Evolutionary conservation across 2,888 invertebrate species (phyloP).

Genomic region (Leptogaster cylindrica): DNA sequence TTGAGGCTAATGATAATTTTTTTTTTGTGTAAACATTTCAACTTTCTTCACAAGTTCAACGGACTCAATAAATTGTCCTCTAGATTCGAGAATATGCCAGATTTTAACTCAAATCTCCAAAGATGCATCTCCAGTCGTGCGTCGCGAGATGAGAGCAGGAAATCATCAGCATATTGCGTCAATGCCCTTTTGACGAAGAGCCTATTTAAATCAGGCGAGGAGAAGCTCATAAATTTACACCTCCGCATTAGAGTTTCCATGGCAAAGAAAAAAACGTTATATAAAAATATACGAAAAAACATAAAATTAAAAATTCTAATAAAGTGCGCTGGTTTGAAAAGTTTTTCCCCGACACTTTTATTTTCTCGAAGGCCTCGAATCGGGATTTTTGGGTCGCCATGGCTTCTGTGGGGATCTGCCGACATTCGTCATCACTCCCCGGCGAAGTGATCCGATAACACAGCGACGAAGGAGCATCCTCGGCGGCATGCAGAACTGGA

Average conservation of each 20-base stretch:
- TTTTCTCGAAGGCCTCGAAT: slow-evolving; percentile 24
- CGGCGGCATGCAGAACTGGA: neutral
- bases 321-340: slow-evolving; percentile 3
- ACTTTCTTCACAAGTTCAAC: too few species aligned
- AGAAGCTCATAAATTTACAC: neutral
- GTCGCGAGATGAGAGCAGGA: too few species aligned
- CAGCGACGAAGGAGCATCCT: neutral
- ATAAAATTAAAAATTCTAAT: slow-evolving; percentile 29
- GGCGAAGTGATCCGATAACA: neutral
- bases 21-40: too few species aligned
- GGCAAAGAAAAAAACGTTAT: too few species aligned
- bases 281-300: too few species aligned
- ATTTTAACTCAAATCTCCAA: too few species aligned
- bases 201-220: neutral
- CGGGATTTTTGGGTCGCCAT: slow-evolving; percentile 20
- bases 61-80: too few species aligned
- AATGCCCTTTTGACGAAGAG: neutral
- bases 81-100: too few species aligned
- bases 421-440: slow-evolving; percentile 21
- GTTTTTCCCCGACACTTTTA: slow-evolving; percentile 5
- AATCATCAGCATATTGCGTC: slow-evolving; percentile 2
- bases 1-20: too few species aligned
- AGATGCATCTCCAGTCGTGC: too few species aligned
- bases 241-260: slow-evolving; percentile 2
- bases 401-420: neutral